phyloP scores from a whole-genome alignment of 92 coral and sea anemone genomes.

The Palythoa grandiflora region DNA sequence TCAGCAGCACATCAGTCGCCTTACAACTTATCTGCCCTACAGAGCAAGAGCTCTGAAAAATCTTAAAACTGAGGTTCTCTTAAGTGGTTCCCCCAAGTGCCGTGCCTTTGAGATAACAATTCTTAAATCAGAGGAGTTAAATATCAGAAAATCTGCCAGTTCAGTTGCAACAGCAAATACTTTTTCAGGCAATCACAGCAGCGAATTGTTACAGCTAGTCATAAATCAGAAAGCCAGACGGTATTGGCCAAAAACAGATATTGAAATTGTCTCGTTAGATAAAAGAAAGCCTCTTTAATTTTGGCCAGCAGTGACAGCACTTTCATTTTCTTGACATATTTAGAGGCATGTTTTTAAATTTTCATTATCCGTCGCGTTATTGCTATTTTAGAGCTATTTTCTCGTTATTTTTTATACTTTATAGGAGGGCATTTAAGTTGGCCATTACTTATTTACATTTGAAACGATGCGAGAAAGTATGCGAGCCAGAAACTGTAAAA shows the following conservation, averaged over 20 bases:
- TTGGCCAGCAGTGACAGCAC: background rate
- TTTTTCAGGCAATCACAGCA: constrained; percentile 1
- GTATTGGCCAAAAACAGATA: background rate
- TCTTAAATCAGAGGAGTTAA: background rate
- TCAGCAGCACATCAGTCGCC: constrained; percentile 10
- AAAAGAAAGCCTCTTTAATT: background rate
- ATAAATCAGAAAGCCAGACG: constrained; percentile 1
- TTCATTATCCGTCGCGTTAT: too few species aligned
- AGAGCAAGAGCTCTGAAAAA: constrained; percentile 25
- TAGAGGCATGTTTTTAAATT: background rate
- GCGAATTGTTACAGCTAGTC: constrained; percentile 1
- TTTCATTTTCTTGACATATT: too few species aligned
- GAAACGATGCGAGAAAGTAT: background rate
- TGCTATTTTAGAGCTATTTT: too few species aligned
- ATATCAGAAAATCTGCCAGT: background rate
- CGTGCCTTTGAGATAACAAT: background rate
- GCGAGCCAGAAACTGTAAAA: background rate
- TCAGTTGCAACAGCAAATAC: background rate
- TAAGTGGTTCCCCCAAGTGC: background rate
- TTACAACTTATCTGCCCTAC: constrained; percentile 16
- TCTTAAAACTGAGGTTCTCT: constrained; percentile 6
- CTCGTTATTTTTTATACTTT: too few species aligned
- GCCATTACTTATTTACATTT: background rate
- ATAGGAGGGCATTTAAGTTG: background rate
- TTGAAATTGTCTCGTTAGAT: background rate